Evolutionary conservation across 2,113 vertebrate genomes (phyloP).

Genomic region (Peromyscus californicus): DNA sequence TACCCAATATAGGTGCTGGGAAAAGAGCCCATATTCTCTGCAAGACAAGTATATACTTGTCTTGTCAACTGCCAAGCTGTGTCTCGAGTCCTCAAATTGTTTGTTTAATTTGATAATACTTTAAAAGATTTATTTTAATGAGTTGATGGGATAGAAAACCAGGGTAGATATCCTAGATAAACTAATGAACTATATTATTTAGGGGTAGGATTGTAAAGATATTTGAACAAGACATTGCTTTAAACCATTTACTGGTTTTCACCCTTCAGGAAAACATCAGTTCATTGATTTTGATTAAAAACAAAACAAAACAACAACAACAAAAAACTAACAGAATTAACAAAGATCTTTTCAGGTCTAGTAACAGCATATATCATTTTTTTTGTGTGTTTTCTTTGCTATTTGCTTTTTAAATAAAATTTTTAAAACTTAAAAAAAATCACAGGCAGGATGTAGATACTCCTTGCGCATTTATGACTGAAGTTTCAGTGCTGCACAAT

Average conservation of each 20-base stretch:
- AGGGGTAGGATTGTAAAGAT: neutral
- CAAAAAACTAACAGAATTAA: slow-evolving; percentile 38
- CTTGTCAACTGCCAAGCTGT: neutral
- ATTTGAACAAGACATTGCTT: neutral
- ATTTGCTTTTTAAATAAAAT: neutral
- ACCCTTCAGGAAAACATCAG: neutral
- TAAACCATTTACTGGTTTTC: neutral
- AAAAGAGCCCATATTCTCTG: neutral
- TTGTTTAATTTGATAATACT: neutral
- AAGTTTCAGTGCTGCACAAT: neutral
- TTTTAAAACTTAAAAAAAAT: neutral
- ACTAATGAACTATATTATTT: neutral
- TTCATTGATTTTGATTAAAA: slow-evolving; percentile 55
- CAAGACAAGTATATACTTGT: neutral
- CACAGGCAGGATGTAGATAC: neutral
- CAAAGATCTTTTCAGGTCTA: neutral
- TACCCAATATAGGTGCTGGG: neutral
- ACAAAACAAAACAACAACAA: too few relatives aligned
- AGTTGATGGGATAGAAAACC: neutral
- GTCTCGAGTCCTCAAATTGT: neutral
- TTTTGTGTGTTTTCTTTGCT: neutral
- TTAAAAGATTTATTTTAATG: neutral
- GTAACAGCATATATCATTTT: neutral
- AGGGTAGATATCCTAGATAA: neutral
- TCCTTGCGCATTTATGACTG: slow-evolving; percentile 1